Conservation (phyloP, 2,888 invertebrate species). For the Acanthopleura granulata region DNA sequence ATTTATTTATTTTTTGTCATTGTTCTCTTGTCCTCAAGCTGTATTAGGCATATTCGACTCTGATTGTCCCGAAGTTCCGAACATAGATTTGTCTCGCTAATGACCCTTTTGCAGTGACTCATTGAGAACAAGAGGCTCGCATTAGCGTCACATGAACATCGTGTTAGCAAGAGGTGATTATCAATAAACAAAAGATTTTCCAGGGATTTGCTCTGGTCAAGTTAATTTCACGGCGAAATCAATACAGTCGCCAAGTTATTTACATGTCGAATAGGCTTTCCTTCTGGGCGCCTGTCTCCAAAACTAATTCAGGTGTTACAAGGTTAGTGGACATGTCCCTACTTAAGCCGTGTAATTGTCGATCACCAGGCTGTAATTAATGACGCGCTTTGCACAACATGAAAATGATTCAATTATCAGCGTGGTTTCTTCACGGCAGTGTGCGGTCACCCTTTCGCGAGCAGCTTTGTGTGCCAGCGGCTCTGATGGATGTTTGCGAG, state of each 20-base stretch:
- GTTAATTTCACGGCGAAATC: background rate
- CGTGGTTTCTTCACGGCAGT: background rate
- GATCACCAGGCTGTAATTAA: slow-evolving; percentile 15
- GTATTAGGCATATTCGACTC: too few species aligned
- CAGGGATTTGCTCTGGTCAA: slow-evolving; percentile 18
- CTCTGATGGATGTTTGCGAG: slow-evolving; percentile 3
- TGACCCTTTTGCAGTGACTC: slow-evolving; percentile 1
- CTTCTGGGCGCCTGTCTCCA: background rate
- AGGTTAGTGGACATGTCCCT: slow-evolving; percentile 14
- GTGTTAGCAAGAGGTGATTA: background rate
- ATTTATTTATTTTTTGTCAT: too few species aligned
- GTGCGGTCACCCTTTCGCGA: slow-evolving; percentile 7
- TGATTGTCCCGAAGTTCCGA: too few species aligned
- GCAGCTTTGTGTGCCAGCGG: slow-evolving; percentile 4
- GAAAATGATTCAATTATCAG: slow-evolving; percentile 17
- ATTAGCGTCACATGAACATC: slow-evolving; percentile 13
- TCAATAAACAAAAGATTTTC: slow-evolving; percentile 15
- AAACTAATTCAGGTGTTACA: slow-evolving; percentile 13
- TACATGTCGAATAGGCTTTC: slow-evolving; percentile 8
- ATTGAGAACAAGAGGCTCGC: background rate
- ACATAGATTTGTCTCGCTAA: too few species aligned
- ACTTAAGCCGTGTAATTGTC: slow-evolving; percentile 13
- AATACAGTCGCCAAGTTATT: slow-evolving; percentile 2
- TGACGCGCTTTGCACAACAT: slow-evolving; percentile 15
- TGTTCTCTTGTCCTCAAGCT: too few species aligned